Conservation (phyloP, 2,888 invertebrate species). For the Erebia aethiops region DNA sequence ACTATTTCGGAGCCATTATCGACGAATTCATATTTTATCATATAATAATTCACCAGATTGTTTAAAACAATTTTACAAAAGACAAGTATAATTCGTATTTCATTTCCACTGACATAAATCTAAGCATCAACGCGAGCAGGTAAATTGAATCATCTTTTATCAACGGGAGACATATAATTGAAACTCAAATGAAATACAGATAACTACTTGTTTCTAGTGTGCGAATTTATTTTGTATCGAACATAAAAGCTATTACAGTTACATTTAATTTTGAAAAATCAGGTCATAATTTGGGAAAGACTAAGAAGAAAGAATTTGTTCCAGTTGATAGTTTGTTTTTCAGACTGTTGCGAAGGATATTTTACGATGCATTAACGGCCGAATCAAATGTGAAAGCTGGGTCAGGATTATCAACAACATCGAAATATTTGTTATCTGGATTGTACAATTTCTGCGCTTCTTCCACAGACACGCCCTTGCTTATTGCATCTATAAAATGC, state of each 20-base stretch:
- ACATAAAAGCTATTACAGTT: no score
- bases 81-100: background rate
- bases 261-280: no score
- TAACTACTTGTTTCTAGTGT: no score
- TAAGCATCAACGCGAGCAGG: no score
- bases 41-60: background rate
- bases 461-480: background rate
- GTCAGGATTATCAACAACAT: background rate
- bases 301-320: background rate
- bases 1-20: background rate
- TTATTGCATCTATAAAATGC: background rate
- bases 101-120: no score
- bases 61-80: background rate
- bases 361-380: background rate
- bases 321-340: background rate
- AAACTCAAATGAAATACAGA: no score
- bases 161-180: no score
- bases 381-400: background rate
- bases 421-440: conserved; percentile 3
- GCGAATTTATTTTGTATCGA: no score
- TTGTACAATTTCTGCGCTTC: conserved; percentile 2
- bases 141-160: no score
- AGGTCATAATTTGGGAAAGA: no score
- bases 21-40: background rate
- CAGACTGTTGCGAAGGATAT: background rate